These are phyloP conservation scores for Bungarus multicinctus DNA, from an alignment of 2,113 vertebrate species.

Conservation along the genomic window DNA sequence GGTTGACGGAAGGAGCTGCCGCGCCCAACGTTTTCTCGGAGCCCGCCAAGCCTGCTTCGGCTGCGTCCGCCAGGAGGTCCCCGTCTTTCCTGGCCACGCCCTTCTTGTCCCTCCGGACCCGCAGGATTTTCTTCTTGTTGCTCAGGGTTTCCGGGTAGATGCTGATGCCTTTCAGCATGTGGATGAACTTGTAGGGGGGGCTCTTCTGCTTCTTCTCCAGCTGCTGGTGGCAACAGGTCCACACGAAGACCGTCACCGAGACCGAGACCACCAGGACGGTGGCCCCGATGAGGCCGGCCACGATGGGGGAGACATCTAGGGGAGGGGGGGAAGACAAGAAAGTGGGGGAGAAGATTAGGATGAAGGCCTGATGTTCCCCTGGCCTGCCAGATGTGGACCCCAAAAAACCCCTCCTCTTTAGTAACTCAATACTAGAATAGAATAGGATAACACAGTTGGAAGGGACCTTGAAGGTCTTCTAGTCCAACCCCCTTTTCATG, in stretches of 20 bases:
- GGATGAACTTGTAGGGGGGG: constrained; percentile 94
- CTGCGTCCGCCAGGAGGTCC: constrained; percentile 71
- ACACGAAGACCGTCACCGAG: constrained; percentile 86
- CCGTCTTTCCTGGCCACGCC: constrained; percentile 48
- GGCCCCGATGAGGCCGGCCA: constrained; percentile 91
- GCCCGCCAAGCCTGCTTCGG: constrained; percentile 75
- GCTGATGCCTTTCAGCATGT: constrained; percentile 98
- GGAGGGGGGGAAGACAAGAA: background rate
- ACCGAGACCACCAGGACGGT: constrained; percentile 87
- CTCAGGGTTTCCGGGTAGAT: constrained; percentile 95
- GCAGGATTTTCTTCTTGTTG: constrained; percentile 87
- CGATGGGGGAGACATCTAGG: constrained; percentile 91
- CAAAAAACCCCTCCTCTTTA: background rate
- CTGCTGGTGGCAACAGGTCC: constrained; percentile 93
- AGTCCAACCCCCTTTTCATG: no score
- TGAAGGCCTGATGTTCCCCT: background rate
- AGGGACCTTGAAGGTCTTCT: no score
- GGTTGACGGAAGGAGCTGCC: constrained; percentile 60
- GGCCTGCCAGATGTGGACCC: background rate
- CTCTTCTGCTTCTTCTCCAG: constrained; percentile 78
- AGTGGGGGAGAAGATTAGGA: background rate
- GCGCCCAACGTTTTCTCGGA: constrained; percentile 33
- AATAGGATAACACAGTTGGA: no score
- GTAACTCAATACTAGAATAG: background rate
- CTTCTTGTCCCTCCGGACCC: constrained; percentile 68